These are phyloP conservation scores for Alouatta palliata DNA, from an alignment of 2,113 vertebrate genomes.

Conservation along the genomic window DNA sequence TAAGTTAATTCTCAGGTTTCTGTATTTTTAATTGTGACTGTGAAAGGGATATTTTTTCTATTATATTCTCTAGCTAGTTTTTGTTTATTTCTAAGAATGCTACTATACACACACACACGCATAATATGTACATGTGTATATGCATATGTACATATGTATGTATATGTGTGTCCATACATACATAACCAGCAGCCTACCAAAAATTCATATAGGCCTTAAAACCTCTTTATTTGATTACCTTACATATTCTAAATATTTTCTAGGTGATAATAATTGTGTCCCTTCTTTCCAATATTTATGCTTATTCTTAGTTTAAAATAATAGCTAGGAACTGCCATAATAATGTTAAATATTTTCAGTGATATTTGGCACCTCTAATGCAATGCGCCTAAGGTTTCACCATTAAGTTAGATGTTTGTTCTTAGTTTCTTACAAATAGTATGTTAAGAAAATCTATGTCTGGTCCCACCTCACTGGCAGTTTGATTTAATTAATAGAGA, in stretches of 20 bases:
- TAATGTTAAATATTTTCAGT: constrained; percentile 25
- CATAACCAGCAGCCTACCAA: neutral
- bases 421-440: neutral
- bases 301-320: constrained; percentile 27
- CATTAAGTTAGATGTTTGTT: constrained; percentile 11
- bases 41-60: neutral
- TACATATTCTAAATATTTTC: constrained; percentile 37
- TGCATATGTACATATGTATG: neutral
- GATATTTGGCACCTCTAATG: constrained; percentile 10
- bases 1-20: constrained; percentile 7
- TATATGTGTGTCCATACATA: neutral
- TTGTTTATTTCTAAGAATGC: neutral
- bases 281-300: constrained; percentile 11
- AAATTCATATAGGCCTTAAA: constrained; percentile 12
- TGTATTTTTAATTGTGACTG: neutral
- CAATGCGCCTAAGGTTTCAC: constrained; percentile 1
- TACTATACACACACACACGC: neutral
- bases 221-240: neutral
- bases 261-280: neutral
- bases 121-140: neutral
- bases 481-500: neutral
- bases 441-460: neutral
- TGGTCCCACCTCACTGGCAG: neutral
- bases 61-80: constrained; percentile 10
- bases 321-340: neutral